Base-by-base conservation (phyloP, 2,888 invertebrate species). In the Pyrochroa serraticornis region DNA sequence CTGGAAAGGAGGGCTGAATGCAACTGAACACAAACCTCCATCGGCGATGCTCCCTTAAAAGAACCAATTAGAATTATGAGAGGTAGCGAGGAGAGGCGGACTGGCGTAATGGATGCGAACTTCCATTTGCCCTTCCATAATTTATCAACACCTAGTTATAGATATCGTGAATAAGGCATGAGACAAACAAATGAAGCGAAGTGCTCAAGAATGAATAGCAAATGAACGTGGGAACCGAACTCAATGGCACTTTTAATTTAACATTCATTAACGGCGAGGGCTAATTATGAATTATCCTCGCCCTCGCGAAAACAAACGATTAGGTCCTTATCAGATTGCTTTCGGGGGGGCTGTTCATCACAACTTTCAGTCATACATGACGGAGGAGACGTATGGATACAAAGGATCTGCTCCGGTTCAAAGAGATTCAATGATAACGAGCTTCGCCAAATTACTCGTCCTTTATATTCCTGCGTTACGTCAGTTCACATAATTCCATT, bases 131-230 rank as follows among this genome's bases (percentile, higher is more conserved):
- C 60, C 58, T 52, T 75, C 70, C 71, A 75, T 76, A 75, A 75
- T 76, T 77, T 71, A 76, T 75, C 76, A 75, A 73, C 74, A 75
- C 70, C 73, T 75, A 74, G 74, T 75, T 75, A 75, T 76, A 75
- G 75, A 75, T 74, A 74, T 69, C 69, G 65, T 76, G 77, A 76
- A 77, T 77, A 74, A 76, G 67, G 73, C 70, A 76, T 76, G 73
- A 76, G 74, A 73, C 75, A 76, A 76, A 71, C 71, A 71, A 73
- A 73, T 66, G 72, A 71, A 69, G 68, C 65, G 63, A 69, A 76
- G 77, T 75, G 74, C 75, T 70, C 69, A 69, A 69, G 74, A 73
- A 75, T 75, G 76, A 75, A 76, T 75, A 67, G 73, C 56, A 72
- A 72, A 76, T 75, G 75, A 76, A 66, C 75, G 75, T 75, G 75